A percentile compares a stretch with the other conserved stretches of the same genome.
These are phyloP conservation scores for Folsomia candida DNA, from an alignment of 2,888 invertebrate species.

Conservation along the genomic window DNA sequence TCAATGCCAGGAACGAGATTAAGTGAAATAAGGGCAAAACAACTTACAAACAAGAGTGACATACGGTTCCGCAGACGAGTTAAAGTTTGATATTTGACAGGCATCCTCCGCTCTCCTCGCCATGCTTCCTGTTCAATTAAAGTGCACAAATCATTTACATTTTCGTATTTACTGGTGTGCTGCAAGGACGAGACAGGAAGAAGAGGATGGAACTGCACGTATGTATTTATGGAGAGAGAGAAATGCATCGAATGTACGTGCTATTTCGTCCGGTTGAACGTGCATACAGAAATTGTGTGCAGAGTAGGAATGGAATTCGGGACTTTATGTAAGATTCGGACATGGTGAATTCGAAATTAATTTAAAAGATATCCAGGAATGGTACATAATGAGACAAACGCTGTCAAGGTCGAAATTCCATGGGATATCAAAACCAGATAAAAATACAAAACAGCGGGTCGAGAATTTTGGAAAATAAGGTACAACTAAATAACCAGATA, in stretches of 20 bases:
- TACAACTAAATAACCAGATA: no score
- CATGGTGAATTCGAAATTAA: background rate
- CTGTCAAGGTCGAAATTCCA: background rate
- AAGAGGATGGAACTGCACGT: no score
- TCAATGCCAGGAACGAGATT: background rate
- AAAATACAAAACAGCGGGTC: no score
- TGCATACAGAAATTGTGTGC: no score
- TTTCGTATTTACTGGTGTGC: conserved; percentile 1
- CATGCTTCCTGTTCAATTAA: conserved; percentile 59
- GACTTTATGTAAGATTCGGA: no score
- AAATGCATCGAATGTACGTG: no score
- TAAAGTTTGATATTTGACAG: conserved; percentile 76
- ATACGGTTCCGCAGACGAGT: conserved; percentile 73
- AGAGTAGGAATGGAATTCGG: no score
- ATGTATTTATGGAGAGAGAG: no score
- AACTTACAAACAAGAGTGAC: conserved; percentile 83
- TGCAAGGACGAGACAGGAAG: no score
- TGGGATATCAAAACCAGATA: no score
- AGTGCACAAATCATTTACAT: background rate
- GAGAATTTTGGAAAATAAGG: no score
- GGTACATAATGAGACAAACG: background rate
- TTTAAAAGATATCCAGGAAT: background rate
- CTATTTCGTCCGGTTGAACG: no score
- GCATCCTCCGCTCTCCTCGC: conserved; percentile 80
- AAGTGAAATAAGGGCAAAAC: background rate